Evolutionary conservation across 2,797 vertebrate species (phyloP).

Genomic region (Notolabrus celidotus): DNA sequence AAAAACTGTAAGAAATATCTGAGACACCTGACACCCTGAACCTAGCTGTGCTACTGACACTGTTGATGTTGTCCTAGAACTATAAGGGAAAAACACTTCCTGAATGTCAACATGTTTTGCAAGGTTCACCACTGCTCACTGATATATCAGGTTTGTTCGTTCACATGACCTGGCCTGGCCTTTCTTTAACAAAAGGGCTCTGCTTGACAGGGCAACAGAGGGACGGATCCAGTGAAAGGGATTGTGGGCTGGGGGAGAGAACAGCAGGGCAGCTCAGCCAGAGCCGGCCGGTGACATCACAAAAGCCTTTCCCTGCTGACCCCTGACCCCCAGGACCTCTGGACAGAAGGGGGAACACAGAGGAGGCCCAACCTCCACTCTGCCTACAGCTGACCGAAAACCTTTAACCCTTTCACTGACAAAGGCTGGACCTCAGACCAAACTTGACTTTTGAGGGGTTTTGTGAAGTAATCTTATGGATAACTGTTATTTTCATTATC

Average conservation of each 20-base stretch:
- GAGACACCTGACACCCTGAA: neutral
- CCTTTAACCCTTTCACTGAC: constrained; percentile 78
- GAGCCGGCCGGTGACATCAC: constrained; percentile 83
- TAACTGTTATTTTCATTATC: neutral
- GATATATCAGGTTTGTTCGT: constrained; percentile 39
- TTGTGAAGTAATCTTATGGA: constrained; percentile 2
- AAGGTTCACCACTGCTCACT: constrained; percentile 20
- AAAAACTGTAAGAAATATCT: neutral
- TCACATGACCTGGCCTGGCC: constrained; percentile 58
- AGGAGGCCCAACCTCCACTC: constrained; percentile 77
- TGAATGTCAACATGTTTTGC: constrained; percentile 31
- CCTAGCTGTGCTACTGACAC: too few species aligned
- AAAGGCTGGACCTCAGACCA: constrained; percentile 51
- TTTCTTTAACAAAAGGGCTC: constrained; percentile 68
- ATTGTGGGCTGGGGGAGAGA: constrained; percentile 72
- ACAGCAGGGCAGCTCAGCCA: constrained; percentile 75
- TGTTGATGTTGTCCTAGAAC: neutral
- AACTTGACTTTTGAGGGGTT: constrained; percentile 61
- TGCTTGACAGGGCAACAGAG: constrained; percentile 71
- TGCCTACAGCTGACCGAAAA: constrained; percentile 76
- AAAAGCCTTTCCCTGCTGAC: constrained; percentile 87
- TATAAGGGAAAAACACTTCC: constrained; percentile 12
- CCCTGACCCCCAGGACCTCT: constrained; percentile 86
- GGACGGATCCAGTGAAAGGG: constrained; percentile 76
- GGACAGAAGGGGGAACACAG: constrained; percentile 83